A percentile compares a stretch with the other conserved stretches of the same genome.
These are phyloP conservation scores for Platycnemis pennipes DNA, from an alignment of 2,888 invertebrate genomes.

Conservation along the genomic window DNA sequence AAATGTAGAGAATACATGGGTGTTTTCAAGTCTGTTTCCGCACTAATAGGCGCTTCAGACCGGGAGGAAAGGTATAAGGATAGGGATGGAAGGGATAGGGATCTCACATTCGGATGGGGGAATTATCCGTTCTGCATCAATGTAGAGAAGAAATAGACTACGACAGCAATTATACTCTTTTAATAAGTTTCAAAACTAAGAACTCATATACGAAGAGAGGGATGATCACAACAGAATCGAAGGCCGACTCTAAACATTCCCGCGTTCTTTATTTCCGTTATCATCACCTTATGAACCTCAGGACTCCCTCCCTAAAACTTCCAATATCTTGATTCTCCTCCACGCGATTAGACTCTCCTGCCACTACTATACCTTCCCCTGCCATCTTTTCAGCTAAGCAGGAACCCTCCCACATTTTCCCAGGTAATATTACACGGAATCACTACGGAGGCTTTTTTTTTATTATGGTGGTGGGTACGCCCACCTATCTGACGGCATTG, in stretches of 20 bases:
- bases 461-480: neutral
- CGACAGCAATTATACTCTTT: no score
- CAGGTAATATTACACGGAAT: neutral
- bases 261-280: neutral
- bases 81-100: no score
- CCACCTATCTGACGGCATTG: conserved; percentile 6
- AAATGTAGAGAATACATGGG: no score
- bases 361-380: neutral
- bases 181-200: no score
- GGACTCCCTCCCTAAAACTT: neutral
- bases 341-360: neutral
- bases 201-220: no score
- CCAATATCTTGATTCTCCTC: neutral
- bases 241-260: neutral
- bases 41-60: no score
- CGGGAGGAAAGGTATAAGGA: no score
- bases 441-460: neutral
- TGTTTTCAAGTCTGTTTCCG: no score
- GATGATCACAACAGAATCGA: no score
- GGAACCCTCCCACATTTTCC: neutral
- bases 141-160: no score
- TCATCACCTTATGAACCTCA: neutral
- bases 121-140: no score
- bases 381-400: neutral
- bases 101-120: no score